Evolutionary conservation across 1,140 invertebrate species (phyloP).

Genomic region (Philotrypesis tridentata): DNA sequence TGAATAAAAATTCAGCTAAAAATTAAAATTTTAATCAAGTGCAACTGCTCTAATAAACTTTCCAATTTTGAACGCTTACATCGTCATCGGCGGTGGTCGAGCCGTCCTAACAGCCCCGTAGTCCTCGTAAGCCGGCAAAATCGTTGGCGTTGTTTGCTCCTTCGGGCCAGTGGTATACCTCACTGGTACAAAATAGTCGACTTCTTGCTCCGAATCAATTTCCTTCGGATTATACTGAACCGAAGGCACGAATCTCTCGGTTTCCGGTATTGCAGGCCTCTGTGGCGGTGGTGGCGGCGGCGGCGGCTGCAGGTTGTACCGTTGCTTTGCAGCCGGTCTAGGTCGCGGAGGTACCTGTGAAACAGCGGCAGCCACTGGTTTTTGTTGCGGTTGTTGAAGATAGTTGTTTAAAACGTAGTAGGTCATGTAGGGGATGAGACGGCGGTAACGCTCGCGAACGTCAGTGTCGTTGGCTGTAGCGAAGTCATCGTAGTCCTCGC

Average conservation of each 20-base stretch:
- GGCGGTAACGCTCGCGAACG: conserved; percentile 78
- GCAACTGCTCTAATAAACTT: no score
- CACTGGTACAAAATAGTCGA: conserved; percentile 68
- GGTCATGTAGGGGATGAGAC: conserved; percentile 87
- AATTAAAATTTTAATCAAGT: no score
- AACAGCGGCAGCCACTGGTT: background rate
- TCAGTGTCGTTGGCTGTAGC: background rate
- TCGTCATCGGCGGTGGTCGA: background rate
- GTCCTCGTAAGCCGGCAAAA: conserved; percentile 55
- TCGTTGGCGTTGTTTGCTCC: background rate
- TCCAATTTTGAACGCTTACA: conserved; percentile 7
- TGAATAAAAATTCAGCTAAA: background rate
- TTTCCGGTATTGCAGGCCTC: background rate
- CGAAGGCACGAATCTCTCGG: conserved; percentile 65
- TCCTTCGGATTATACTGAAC: conserved; percentile 69
- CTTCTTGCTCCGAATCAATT: conserved; percentile 56
- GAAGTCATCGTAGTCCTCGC: background rate
- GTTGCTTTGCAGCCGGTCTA: conserved; percentile 40
- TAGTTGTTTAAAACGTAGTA: conserved; percentile 82
- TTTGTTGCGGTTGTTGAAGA: conserved; percentile 49
- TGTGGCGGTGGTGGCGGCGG: background rate
- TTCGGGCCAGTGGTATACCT: conserved; percentile 57
- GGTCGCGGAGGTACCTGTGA: background rate
- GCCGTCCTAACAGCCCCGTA: conserved; percentile 13
- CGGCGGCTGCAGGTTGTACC: background rate